These are phyloP conservation scores for Trissolcus basalis DNA, from an alignment of 1,140 invertebrate genomes.

Conservation along the genomic window DNA sequence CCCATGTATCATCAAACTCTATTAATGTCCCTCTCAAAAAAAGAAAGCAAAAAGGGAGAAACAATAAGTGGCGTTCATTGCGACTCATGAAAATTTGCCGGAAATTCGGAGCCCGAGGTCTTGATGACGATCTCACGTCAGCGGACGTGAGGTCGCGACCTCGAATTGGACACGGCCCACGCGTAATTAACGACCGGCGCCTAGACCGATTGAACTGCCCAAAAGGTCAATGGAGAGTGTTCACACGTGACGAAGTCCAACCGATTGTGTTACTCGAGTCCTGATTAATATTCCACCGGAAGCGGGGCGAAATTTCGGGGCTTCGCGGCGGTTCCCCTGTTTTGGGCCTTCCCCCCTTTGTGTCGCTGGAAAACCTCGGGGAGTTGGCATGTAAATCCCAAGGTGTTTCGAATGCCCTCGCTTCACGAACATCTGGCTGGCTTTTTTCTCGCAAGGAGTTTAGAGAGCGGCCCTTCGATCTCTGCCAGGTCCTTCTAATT, in stretches of 20 bases:
- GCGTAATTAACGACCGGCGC: constrained; percentile 63
- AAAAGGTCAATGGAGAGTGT: constrained; percentile 43
- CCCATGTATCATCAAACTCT: neutral
- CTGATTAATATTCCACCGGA: constrained; percentile 19
- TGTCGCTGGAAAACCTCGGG: constrained; percentile 32
- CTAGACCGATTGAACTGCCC: constrained; percentile 69
- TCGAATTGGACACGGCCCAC: constrained; percentile 60
- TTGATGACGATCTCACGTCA: neutral
- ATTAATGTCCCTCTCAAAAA: neutral
- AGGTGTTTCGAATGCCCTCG: constrained; percentile 38
- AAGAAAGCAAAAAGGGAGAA: neutral
- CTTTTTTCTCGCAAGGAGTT: constrained; percentile 31
- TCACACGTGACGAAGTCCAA: constrained; percentile 9
- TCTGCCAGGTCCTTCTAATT: constrained; percentile 33
- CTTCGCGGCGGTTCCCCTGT: constrained; percentile 29
- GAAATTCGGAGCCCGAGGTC: neutral
- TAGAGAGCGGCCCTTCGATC: constrained; percentile 21
- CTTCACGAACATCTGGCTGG: constrained; percentile 55
- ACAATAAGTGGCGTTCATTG: too few species aligned
- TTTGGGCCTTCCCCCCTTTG: constrained; percentile 32
- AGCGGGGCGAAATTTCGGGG: neutral
- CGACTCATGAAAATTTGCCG: neutral
- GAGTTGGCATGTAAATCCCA: constrained; percentile 66
- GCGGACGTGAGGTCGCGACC: constrained; percentile 47
- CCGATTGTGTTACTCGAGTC: too few species aligned